A percentile compares a stretch with the other conserved stretches of the same genome.
phyloP scores from a whole-genome alignment of 2,888 invertebrate species.

The Poecilobothrus nobilitatus region DNA sequence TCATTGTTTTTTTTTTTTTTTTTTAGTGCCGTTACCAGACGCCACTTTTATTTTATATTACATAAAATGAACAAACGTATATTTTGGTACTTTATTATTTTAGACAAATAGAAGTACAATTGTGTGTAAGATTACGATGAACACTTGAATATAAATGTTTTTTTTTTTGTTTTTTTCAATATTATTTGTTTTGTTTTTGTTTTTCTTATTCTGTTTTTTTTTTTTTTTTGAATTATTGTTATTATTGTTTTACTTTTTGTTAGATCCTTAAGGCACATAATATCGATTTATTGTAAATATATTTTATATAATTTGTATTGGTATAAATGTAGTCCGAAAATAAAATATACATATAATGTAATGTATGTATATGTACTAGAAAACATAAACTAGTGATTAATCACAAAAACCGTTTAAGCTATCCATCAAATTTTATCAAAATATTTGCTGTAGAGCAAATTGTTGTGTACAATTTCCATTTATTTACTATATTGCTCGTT shows the following conservation, averaged over 20 bases:
- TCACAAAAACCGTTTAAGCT: conserved; percentile 6
- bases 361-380: not conserved
- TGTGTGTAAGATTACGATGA: no score
- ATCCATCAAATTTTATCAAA: conserved; percentile 2
- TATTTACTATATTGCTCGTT: not conserved
- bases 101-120: no score
- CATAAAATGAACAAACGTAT: no score
- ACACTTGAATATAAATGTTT: not conserved
- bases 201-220: no score
- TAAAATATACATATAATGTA: not conserved
- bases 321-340: no score
- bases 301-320: not conserved
- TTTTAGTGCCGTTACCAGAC: no score
- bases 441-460: not conserved
- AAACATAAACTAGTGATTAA: conserved; percentile 1
- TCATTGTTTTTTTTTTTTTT: no score
- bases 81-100: no score
- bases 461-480: conserved; percentile 5
- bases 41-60: no score
- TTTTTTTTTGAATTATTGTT: no score
- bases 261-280: not conserved
- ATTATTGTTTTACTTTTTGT: not conserved
- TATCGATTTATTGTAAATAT: not conserved
- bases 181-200: no score
- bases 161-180: not conserved